Evolutionary conservation across 2,797 vertebrate species (phyloP), one percentile per base, ranked within the genome.

Genomic region (Novumbra hubbsi): DNA sequence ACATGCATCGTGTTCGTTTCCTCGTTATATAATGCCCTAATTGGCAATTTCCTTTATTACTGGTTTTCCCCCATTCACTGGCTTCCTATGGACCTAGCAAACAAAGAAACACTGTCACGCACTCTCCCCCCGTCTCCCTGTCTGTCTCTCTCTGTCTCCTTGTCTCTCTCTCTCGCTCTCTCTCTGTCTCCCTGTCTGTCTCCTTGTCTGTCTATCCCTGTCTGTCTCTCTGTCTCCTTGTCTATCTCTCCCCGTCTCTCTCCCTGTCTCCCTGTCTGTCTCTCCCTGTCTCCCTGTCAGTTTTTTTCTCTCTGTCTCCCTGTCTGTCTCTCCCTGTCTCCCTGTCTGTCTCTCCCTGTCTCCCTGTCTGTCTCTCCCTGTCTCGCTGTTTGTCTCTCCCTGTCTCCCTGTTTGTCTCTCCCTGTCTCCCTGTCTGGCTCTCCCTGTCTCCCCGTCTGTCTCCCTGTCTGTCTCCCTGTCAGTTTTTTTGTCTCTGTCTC

Each of bases 31-130:
- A 89, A 89, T 74, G 78, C 78, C 73, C 74, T 87, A 81, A 91
- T 90, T 88, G 84, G 78, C 75, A 72, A 78, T 86, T 93, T 92
- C 89, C 90, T 91, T 73, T 88, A 82, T 89, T 81, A 81, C 41
- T 45, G 41, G 3, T 45, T 45, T 45, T 45, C 7, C 41, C 41
- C 41, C 41, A 8, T 45, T 8, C 32, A 83, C 81, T 78, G 49
- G 68, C 65, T 79, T 79, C 74, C 77, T 76, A 71, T 71, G 69
- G 63, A 75, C 60, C 66, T 52, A 65, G 74, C 71, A 73, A 48
- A 75, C 75, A 19, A 38, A 49, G 64, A 73, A 27, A 75, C 62
- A 67, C 77, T 50, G 60, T 72, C 64, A 45, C 60, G 60, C 52
- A 34, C 74, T 41, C 65, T 57, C 75, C 65, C 7, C 9, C 1